Conservation (phyloP, 1,140 invertebrate species). For the Drosophila equinoxialis region DNA sequence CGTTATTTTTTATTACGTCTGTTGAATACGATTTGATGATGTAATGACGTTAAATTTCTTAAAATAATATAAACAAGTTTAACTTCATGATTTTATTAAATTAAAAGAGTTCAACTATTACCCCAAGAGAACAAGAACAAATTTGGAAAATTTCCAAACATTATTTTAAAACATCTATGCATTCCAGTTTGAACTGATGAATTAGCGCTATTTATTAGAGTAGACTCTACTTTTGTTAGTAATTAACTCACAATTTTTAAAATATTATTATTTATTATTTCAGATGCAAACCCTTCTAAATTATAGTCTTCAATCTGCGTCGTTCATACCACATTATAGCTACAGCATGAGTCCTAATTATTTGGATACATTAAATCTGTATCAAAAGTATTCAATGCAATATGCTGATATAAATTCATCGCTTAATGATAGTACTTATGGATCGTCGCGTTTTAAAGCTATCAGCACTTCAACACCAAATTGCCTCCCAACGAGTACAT, state of each 20-base stretch:
- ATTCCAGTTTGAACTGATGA: too few relatives aligned
- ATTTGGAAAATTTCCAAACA: too few relatives aligned
- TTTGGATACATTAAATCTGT: slow-evolving; percentile 50
- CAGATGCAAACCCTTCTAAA: slow-evolving; percentile 61
- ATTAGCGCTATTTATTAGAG: too few relatives aligned
- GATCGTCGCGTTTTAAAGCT: slow-evolving; percentile 19
- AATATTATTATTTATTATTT: slow-evolving; percentile 11
- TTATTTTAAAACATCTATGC: too few relatives aligned
- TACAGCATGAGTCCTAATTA: slow-evolving; percentile 50
- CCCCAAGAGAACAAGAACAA: too few relatives aligned
- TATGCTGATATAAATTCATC: slow-evolving; percentile 44
- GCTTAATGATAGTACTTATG: slow-evolving; percentile 28
- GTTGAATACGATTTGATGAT: too few relatives aligned
- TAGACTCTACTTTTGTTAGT: too few relatives aligned
- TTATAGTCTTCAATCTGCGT: slow-evolving; percentile 49
- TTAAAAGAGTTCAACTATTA: too few relatives aligned
- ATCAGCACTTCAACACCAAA: slow-evolving; percentile 23
- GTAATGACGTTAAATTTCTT: too few relatives aligned
- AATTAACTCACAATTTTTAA: background rate
- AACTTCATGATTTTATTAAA: too few relatives aligned
- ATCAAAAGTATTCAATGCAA: slow-evolving; percentile 47
- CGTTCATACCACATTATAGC: slow-evolving; percentile 42
- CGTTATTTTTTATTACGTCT: too few relatives aligned
- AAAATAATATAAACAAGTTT: too few relatives aligned
- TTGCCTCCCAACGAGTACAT: slow-evolving; percentile 26